A percentile compares a stretch with the other conserved stretches of the same genome.
Evolutionary conservation across 2,113 vertebrate species (phyloP).

Genomic region (Brienomyrus longianalis): DNA sequence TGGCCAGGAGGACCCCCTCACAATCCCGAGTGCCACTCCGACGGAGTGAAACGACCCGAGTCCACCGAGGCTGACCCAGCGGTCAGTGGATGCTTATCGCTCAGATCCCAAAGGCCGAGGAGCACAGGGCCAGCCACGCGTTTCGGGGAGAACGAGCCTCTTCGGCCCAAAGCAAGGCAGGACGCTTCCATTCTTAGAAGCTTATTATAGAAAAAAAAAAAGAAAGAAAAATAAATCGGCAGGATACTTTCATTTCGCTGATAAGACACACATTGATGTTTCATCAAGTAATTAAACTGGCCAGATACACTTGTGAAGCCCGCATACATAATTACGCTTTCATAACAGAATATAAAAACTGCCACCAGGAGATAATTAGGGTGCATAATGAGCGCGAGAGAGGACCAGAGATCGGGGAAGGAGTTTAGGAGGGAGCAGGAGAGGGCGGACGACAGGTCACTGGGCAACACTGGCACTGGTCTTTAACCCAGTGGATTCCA

Average conservation of each 20-base stretch:
- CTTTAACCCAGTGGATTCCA: background rate
- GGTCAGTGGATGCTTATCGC: background rate
- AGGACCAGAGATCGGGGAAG: background rate
- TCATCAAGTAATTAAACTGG: constrained; percentile 27
- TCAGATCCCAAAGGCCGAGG: background rate
- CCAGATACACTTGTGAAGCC: constrained; percentile 20
- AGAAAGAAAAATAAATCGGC: background rate
- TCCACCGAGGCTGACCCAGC: background rate
- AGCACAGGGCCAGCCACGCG: no score
- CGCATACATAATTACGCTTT: constrained; percentile 40
- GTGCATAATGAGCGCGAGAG: constrained; percentile 20
- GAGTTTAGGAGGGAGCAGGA: background rate
- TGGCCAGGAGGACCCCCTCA: background rate
- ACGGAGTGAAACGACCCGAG: background rate
- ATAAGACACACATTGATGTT: constrained; percentile 1
- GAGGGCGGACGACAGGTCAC: background rate
- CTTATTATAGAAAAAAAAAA: background rate
- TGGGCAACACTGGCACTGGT: background rate
- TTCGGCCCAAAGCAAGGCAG: no score
- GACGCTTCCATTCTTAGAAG: background rate
- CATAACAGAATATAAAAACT: constrained; percentile 32
- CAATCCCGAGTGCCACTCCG: background rate
- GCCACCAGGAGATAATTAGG: constrained; percentile 41
- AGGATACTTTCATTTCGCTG: background rate
- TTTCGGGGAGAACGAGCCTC: background rate